Percentiles rank a stretch among this genome's conserved stretches.
These are phyloP conservation scores for Tapirus indicus DNA, from an alignment of 2,797 vertebrate genomes.

Conservation along the genomic window DNA sequence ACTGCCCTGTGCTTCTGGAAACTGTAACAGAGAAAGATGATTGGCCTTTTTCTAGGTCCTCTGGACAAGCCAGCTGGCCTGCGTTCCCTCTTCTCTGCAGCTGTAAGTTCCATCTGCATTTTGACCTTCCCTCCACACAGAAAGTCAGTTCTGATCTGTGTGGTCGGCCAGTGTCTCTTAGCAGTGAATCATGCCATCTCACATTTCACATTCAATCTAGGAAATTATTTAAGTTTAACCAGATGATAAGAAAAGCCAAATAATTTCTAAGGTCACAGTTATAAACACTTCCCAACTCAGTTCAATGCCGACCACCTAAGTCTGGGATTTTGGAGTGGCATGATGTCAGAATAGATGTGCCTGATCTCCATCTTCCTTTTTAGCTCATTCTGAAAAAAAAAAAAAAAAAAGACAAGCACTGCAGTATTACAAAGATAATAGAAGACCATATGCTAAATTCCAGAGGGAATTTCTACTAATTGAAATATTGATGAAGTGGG, in stretches of 20 bases:
- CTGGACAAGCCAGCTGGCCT: conserved; percentile 38
- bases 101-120: neutral
- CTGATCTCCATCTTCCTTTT: neutral
- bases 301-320: neutral
- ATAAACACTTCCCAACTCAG: neutral
- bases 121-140: neutral
- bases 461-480: neutral
- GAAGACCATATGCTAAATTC: neutral
- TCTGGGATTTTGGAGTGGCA: neutral
- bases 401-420: neutral
- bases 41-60: neutral
- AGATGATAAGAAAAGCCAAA: conserved; percentile 33
- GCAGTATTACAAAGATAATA: neutral
- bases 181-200: neutral
- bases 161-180: neutral
- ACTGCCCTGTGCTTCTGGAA: neutral
- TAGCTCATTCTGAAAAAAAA: neutral
- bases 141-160: neutral
- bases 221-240: conserved; percentile 49
- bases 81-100: neutral
- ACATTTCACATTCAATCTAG: neutral
- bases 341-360: neutral
- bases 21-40: neutral
- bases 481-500: neutral
- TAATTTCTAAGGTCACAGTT: neutral